Percentiles rank a stretch among this genome's conserved stretches.
Conservation (phyloP, 2,113 vertebrate species). For the Ibidorhyncha struthersii region DNA sequence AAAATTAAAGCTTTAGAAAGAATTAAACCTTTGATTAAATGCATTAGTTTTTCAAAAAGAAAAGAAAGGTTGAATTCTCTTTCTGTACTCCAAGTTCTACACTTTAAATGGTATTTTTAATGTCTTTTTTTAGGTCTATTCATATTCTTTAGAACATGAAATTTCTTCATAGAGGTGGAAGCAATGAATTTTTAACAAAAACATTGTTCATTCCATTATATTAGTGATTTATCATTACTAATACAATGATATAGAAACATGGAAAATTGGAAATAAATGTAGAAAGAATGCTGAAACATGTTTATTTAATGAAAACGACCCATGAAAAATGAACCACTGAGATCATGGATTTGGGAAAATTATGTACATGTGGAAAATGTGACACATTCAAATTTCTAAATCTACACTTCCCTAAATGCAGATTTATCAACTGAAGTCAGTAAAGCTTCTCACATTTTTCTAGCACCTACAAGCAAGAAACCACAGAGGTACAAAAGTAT, state of each 20-base stretch:
- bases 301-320: conserved; percentile 3
- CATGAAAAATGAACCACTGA: background rate
- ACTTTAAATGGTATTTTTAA: conserved; percentile 1
- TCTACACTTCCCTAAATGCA: background rate
- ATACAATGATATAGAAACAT: background rate
- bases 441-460: background rate
- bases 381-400: conserved; percentile 4
- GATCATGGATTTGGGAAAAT: background rate
- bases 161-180: conserved; percentile 11
- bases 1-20: conserved; percentile 36
- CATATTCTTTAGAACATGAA: conserved; percentile 19
- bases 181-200: conserved; percentile 47
- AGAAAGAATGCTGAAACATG: background rate
- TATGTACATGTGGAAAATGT: background rate
- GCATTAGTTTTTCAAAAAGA: conserved; percentile 32
- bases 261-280: background rate
- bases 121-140: conserved; percentile 15
- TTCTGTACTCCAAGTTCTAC: background rate
- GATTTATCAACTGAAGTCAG: background rate
- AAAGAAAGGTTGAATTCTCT: conserved; percentile 20
- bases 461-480: background rate
- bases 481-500: background rate
- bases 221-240: conserved; percentile 1
- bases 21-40: conserved; percentile 58
- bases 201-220: background rate